phyloP scores from a whole-genome alignment of 2,888 invertebrate genomes.

The Eumerus sabulonum region DNA sequence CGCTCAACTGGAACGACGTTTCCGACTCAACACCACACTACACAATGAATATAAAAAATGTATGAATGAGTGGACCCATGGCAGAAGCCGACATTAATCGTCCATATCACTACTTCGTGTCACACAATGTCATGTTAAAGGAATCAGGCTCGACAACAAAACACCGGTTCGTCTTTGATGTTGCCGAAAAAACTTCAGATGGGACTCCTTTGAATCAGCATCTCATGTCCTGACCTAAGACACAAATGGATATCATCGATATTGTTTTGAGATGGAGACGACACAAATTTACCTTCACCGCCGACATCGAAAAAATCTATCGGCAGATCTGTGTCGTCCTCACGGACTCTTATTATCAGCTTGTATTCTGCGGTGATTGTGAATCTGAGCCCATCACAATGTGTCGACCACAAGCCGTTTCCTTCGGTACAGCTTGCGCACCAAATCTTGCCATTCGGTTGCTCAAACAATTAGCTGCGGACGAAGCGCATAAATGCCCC shows the following conservation, averaged over 20 bases:
- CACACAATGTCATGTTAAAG: slow-evolving; percentile 15
- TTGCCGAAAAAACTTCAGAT: slow-evolving; percentile 14
- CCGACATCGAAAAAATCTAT: slow-evolving; percentile 33
- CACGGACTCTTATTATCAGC: slow-evolving; percentile 16
- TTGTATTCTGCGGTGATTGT: slow-evolving; percentile 12
- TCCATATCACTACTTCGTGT: slow-evolving; percentile 3
- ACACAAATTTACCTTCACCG: slow-evolving; percentile 13
- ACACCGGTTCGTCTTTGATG: slow-evolving; percentile 8
- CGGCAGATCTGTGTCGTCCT: slow-evolving; percentile 20
- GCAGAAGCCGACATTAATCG: neutral
- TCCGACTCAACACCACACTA: neutral
- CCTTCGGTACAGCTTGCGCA: slow-evolving; percentile 19
- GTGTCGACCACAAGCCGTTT: slow-evolving; percentile 12
- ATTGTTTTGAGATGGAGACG: slow-evolving; percentile 15
- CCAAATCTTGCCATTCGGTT: too few species aligned
- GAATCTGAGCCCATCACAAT: neutral
- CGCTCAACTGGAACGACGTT: too few species aligned
- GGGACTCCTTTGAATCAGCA: slow-evolving; percentile 18
- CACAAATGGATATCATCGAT: slow-evolving; percentile 8
- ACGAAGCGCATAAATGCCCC: too few species aligned
- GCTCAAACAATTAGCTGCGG: slow-evolving; percentile 2
- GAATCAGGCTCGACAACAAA: slow-evolving; percentile 15
- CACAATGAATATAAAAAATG: neutral
- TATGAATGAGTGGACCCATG: too few species aligned
- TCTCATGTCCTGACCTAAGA: slow-evolving; percentile 18